A percentile compares a stretch with the other conserved stretches of the same genome.
These are phyloP conservation scores for Thamnophis elegans DNA, from an alignment of 2,797 vertebrate species.

Conservation along the genomic window DNA sequence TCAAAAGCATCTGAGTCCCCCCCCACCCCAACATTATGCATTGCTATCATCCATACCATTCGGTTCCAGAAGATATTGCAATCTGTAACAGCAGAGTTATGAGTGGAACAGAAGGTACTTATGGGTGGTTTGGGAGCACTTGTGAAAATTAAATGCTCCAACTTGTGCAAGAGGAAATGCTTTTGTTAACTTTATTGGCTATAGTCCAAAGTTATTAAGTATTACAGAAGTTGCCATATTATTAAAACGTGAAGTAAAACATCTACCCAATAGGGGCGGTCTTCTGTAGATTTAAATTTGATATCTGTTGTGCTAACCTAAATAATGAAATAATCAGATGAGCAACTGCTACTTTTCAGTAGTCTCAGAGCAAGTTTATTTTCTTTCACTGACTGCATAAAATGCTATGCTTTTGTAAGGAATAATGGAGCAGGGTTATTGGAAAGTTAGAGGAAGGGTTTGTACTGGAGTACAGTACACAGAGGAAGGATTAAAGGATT, in stretches of 20 bases:
- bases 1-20: neutral
- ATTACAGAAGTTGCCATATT: neutral
- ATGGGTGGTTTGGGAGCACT: neutral
- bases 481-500: neutral
- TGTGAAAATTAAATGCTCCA: neutral
- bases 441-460: neutral
- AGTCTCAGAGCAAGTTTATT: neutral
- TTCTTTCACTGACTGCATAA: neutral
- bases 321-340: neutral
- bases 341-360: neutral
- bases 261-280: neutral
- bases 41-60: neutral
- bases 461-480: neutral
- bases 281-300: neutral
- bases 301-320: neutral
- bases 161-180: neutral
- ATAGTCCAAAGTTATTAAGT: neutral
- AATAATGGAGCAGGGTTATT: neutral
- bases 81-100: neutral
- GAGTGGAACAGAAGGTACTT: neutral
- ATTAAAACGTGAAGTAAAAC: neutral
- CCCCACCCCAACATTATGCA: neutral
- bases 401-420: neutral
- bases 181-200: neutral
- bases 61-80: neutral